These are phyloP conservation scores for Dicentrarchus labrax DNA, from an alignment of 2,113 vertebrate species.

Conservation along the genomic window DNA sequence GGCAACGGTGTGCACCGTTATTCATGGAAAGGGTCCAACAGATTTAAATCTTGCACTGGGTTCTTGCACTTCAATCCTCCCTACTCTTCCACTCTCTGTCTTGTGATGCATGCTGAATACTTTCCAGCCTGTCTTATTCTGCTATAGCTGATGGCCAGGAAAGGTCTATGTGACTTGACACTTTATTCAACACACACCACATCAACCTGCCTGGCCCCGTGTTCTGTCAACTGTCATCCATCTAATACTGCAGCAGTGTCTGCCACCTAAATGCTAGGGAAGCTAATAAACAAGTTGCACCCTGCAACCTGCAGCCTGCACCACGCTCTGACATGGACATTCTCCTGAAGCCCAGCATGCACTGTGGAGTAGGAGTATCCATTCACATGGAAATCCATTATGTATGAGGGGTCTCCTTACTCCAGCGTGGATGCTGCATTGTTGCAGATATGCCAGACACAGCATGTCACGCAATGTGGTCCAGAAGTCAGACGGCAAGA, in stretches of 20 bases:
- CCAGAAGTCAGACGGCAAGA: constrained; percentile 29
- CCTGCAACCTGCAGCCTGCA: constrained; percentile 1
- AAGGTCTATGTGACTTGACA: too few relatives aligned
- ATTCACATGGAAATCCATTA: constrained; percentile 44
- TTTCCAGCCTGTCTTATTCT: too few relatives aligned
- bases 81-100: too few relatives aligned
- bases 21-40: too few relatives aligned
- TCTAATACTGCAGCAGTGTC: neutral
- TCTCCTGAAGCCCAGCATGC: constrained; percentile 6
- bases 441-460: constrained; percentile 44
- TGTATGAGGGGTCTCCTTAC: constrained; percentile 30
- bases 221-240: constrained; percentile 40
- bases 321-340: neutral
- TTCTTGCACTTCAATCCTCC: too few relatives aligned
- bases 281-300: constrained; percentile 35
- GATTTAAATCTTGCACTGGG: too few relatives aligned
- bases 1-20: too few relatives aligned
- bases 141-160: too few relatives aligned
- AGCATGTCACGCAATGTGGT: constrained; percentile 36
- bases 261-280: constrained; percentile 33
- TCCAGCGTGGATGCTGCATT: neutral
- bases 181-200: constrained; percentile 35
- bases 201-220: constrained; percentile 23
- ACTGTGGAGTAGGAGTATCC: neutral
- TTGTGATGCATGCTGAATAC: too few relatives aligned